A percentile compares a stretch with the other conserved stretches of the same genome.
Conservation (phyloP, 2,888 invertebrate species). For the Aricia artaxerxes region DNA sequence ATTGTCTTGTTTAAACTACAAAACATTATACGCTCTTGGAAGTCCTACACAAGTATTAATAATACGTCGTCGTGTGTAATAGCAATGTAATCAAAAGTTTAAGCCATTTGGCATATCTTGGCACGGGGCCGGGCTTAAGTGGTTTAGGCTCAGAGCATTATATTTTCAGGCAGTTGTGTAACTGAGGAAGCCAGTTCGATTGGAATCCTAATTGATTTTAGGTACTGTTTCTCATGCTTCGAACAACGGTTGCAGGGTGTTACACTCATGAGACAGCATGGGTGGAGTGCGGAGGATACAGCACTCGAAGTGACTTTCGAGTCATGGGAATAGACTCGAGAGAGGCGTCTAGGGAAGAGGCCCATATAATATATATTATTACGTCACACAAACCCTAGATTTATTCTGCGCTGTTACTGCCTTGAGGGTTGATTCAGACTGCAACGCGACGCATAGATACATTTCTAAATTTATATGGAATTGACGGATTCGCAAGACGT, state of each 20-base stretch:
- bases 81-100: conserved; percentile 11
- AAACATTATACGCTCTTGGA: too few species aligned
- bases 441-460: too few species aligned
- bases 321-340: too few species aligned
- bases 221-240: background rate
- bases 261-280: background rate
- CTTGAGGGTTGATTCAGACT: too few species aligned
- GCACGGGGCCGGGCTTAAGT: conserved; percentile 7
- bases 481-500: too few species aligned
- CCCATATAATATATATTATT: too few species aligned
- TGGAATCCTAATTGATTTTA: background rate
- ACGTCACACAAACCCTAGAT: too few species aligned
- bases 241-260: background rate
- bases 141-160: background rate
- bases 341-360: too few species aligned
- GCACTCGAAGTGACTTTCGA: too few species aligned
- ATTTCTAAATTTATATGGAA: too few species aligned
- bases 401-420: too few species aligned
- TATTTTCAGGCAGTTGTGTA: background rate
- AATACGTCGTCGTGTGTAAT: background rate
- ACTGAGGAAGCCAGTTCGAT: background rate
- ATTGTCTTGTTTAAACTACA: too few species aligned
- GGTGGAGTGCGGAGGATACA: background rate
- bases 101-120: background rate
- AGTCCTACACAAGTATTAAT: background rate